Conservation (phyloP, 2,888 invertebrate species). For the Platypus cylindrus region DNA sequence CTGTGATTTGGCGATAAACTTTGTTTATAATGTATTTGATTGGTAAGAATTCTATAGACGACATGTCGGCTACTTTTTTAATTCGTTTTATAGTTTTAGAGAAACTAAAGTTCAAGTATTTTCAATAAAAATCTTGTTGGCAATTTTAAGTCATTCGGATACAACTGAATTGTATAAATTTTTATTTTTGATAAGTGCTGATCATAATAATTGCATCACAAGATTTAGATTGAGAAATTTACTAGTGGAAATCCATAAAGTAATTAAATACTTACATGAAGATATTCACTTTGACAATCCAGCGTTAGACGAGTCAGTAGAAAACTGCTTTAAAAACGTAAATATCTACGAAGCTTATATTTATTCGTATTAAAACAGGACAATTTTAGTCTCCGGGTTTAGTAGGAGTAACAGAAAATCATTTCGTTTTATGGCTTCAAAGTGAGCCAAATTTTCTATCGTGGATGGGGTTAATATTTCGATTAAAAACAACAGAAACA, state of each 20-base stretch:
- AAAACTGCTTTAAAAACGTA: conserved; percentile 62
- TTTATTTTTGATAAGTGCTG: conserved; percentile 56
- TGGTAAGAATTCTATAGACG: conserved; percentile 36
- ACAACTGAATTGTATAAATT: conserved; percentile 51
- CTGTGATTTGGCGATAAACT: conserved; percentile 51
- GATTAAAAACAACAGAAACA: conserved; percentile 46
- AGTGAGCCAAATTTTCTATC: conserved; percentile 47
- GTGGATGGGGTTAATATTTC: conserved; percentile 53
- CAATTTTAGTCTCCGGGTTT: conserved; percentile 50
- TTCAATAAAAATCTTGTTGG: conserved; percentile 54
- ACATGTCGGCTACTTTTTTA: conserved; percentile 1
- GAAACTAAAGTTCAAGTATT: conserved; percentile 51
- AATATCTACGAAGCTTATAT: conserved; percentile 13
- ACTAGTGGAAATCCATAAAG: conserved; percentile 47
- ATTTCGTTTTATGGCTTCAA: conserved; percentile 59
- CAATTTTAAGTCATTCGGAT: conserved; percentile 51
- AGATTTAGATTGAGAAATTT: conserved; percentile 48
- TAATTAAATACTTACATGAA: conserved; percentile 50
- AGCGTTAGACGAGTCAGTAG: conserved; percentile 51
- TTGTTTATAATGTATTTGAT: conserved; percentile 55
- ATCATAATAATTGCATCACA: conserved; percentile 63
- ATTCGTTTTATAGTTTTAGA: conserved; percentile 39
- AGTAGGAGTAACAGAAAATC: conserved; percentile 51
- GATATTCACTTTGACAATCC: conserved; percentile 48
- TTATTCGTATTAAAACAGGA: background rate